Conservation (phyloP, 2,797 vertebrate genomes). For the Semaprochilodus insignis region DNA sequence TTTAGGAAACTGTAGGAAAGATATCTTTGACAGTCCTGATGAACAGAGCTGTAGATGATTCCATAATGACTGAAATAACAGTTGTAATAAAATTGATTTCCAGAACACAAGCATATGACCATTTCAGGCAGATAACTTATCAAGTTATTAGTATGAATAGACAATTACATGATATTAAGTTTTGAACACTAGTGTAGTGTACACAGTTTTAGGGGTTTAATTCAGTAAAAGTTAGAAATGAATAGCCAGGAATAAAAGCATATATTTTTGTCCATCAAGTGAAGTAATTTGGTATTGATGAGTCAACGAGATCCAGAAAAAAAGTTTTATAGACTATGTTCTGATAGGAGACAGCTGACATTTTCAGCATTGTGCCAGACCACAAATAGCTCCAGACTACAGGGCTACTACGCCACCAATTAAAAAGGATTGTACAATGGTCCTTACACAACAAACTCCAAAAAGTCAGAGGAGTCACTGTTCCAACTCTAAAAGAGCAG, state of each 20-base stretch:
- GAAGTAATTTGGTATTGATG: slow-evolving; percentile 32
- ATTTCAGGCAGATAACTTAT: too few relatives aligned
- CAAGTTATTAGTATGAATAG: too few relatives aligned
- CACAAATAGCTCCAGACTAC: slow-evolving; percentile 81
- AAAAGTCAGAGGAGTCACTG: slow-evolving; percentile 68
- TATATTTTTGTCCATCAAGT: slow-evolving; percentile 1
- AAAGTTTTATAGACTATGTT: slow-evolving; percentile 69
- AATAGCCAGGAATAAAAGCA: neutral
- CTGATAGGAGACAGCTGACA: slow-evolving; percentile 82
- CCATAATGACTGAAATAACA: too few relatives aligned
- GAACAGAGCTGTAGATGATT: too few relatives aligned
- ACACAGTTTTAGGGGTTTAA: neutral
- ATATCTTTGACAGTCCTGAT: too few relatives aligned
- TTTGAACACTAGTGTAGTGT: too few relatives aligned
- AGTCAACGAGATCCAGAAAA: slow-evolving; percentile 62
- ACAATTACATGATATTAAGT: too few relatives aligned
- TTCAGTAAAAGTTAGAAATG: neutral
- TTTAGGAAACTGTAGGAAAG: too few relatives aligned
- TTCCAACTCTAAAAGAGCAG: slow-evolving; percentile 55
- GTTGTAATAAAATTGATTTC: too few relatives aligned
- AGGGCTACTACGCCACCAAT: slow-evolving; percentile 76
- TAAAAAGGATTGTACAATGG: slow-evolving; percentile 70
- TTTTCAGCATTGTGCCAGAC: slow-evolving; percentile 81
- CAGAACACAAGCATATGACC: too few relatives aligned
- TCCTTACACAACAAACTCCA: slow-evolving; percentile 68